These are phyloP conservation scores for Agrotis puta DNA, from an alignment of 2,888 invertebrate species.

Conservation along the genomic window DNA sequence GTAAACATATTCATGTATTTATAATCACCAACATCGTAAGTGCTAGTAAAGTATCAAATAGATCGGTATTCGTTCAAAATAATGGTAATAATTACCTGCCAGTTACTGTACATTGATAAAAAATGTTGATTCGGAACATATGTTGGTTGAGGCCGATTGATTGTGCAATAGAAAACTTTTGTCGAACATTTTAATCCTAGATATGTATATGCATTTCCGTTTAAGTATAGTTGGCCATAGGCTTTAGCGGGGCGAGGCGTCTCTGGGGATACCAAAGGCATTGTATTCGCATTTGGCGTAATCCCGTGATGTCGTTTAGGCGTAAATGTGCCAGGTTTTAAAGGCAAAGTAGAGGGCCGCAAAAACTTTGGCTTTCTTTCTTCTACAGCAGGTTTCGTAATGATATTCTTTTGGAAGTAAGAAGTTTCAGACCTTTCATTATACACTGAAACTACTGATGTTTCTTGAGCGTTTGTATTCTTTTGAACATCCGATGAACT, in stretches of 20 bases:
- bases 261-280: conserved; percentile 97
- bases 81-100: conserved; percentile 92
- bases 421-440: conserved; percentile 88
- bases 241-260: conserved; percentile 97
- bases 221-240: conserved; percentile 96
- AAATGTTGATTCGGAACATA: conserved; percentile 97
- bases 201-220: conserved; percentile 98
- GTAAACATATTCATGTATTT: conserved; percentile 81
- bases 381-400: conserved; percentile 76
- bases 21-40: conserved; percentile 58
- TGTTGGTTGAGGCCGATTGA: conserved; percentile 98
- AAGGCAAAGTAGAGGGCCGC: conserved; percentile 95
- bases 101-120: conserved; percentile 99
- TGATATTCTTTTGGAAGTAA: conserved; percentile 86
- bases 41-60: conserved; percentile 30
- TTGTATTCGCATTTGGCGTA: conserved; percentile 95
- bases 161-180: conserved; percentile 97
- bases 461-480: conserved; percentile 81
- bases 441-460: conserved; percentile 65
- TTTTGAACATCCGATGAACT: conserved; percentile 86
- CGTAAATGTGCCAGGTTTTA: conserved; percentile 96
- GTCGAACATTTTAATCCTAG: conserved; percentile 97
- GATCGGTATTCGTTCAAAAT: conserved; percentile 17
- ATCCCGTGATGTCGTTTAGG: conserved; percentile 96
- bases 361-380: conserved; percentile 93